A percentile compares a stretch with the other conserved stretches of the same genome.
Evolutionary conservation across 2,888 invertebrate genomes (phyloP).

Genomic region (Xanthia icteritia): DNA sequence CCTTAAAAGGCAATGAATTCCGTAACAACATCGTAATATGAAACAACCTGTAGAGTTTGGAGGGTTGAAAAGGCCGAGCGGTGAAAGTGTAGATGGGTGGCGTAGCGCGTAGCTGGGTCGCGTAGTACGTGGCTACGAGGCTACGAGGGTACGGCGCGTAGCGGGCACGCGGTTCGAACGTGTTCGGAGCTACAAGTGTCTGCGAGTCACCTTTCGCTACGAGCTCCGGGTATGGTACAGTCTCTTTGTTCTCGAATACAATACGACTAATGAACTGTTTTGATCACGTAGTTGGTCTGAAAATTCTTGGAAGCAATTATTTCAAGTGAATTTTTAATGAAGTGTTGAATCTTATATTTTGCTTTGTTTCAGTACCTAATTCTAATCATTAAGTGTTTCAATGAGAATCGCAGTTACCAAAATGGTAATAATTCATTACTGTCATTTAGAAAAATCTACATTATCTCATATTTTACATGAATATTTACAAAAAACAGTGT

Average conservation of each 20-base stretch:
- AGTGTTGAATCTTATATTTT: neutral
- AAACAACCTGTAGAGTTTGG: slow-evolving; percentile 56
- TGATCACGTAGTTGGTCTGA: slow-evolving; percentile 7
- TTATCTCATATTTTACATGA: neutral
- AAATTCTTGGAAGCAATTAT: slow-evolving; percentile 7
- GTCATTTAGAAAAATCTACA: neutral
- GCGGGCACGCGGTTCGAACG: slow-evolving; percentile 34
- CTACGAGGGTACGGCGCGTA: slow-evolving; percentile 37
- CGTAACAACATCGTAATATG: slow-evolving; percentile 56
- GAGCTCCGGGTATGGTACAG: slow-evolving; percentile 21
- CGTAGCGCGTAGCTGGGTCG: slow-evolving; percentile 45
- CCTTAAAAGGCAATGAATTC: slow-evolving; percentile 61
- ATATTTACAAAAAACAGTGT: neutral
- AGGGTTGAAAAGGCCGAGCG: slow-evolving; percentile 30
- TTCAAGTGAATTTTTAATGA: neutral
- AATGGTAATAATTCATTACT: too few species aligned
- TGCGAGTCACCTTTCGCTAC: slow-evolving; percentile 21
- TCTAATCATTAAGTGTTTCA: neutral
- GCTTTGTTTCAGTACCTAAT: neutral
- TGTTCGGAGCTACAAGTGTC: slow-evolving; percentile 63
- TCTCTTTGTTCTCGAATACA: slow-evolving; percentile 34
- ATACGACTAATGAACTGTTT: slow-evolving; percentile 27
- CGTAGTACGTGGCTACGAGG: slow-evolving; percentile 35
- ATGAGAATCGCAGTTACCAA: neutral
- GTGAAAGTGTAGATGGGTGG: slow-evolving; percentile 36